A percentile compares a stretch with the other conserved stretches of the same genome.
Conservation (phyloP, 2,113 vertebrate genomes). For the Forbesichthys papilliferus region DNA sequence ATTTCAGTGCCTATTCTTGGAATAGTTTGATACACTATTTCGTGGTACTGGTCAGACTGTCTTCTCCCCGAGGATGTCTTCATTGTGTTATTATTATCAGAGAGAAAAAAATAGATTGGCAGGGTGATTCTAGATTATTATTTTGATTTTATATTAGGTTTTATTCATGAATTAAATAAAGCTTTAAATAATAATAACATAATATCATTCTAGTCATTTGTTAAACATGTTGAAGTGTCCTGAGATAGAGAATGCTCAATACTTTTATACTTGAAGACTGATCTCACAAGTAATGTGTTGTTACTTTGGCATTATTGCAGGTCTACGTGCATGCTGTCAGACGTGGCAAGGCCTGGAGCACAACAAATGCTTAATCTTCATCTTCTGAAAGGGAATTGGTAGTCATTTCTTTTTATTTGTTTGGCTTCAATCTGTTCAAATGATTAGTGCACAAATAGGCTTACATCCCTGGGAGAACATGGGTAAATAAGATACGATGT, state of each 20-base stretch:
- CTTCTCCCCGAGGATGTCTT: slow-evolving; percentile 1
- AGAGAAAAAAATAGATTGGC: too few species aligned
- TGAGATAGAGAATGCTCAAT: too few species aligned
- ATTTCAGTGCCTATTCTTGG: too few species aligned
- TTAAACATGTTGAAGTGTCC: too few species aligned
- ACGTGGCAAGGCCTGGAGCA: slow-evolving; percentile 6
- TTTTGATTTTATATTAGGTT: too few species aligned
- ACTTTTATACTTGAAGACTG: too few species aligned
- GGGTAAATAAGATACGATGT: slow-evolving; percentile 61
- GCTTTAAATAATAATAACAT: too few species aligned
- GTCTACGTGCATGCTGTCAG: slow-evolving; percentile 9
- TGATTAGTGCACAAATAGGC: slow-evolving; percentile 46
- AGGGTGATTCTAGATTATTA: too few species aligned
- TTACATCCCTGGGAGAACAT: slow-evolving; percentile 50
- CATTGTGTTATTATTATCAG: background rate
- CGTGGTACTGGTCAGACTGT: too few species aligned
- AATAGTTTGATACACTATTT: too few species aligned
- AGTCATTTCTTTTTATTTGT: slow-evolving; percentile 50
- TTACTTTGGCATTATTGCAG: slow-evolving; percentile 3
- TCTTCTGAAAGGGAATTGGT: slow-evolving; percentile 40
- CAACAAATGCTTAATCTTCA: slow-evolving; percentile 33
- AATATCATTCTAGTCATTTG: too few species aligned
- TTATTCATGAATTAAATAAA: too few species aligned
- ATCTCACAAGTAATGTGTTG: slow-evolving; percentile 10
- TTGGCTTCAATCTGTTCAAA: slow-evolving; percentile 55